Conservation (phyloP, 2,888 invertebrate species). For the Maniola hyperantus region DNA sequence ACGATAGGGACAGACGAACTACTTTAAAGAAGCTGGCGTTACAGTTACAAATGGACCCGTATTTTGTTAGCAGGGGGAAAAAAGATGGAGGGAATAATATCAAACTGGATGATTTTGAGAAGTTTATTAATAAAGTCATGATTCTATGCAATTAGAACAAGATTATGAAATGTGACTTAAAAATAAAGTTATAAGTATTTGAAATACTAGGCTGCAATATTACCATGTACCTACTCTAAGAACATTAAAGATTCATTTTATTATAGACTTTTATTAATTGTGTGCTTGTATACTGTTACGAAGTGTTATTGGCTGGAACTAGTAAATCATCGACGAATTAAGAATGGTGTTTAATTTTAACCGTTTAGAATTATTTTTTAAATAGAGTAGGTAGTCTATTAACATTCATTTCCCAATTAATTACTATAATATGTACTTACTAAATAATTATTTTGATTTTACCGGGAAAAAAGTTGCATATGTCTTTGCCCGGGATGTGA, state of each 20-base stretch:
- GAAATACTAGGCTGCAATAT: constrained; percentile 9
- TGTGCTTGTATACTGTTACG: background rate
- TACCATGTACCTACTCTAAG: background rate
- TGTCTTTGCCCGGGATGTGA: too few relatives aligned
- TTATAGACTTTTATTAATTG: constrained; percentile 1
- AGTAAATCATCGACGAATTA: constrained; percentile 13
- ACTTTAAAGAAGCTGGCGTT: constrained; percentile 70
- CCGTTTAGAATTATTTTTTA: background rate
- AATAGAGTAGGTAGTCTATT: too few relatives aligned
- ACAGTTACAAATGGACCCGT: constrained; percentile 72
- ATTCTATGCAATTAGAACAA: constrained; percentile 58
- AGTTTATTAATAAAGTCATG: constrained; percentile 61
- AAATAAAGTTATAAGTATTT: background rate
- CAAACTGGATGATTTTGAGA: constrained; percentile 51
- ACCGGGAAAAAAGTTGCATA: too few relatives aligned
- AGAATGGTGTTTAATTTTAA: background rate
- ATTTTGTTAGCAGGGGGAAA: constrained; percentile 74
- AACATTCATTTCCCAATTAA: too few relatives aligned
- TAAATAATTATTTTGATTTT: too few relatives aligned
- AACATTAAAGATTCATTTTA: constrained; percentile 27
- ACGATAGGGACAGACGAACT: constrained; percentile 67
- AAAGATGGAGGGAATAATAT: constrained; percentile 49
- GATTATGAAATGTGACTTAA: too few relatives aligned
- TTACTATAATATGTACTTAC: too few relatives aligned
- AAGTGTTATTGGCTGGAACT: background rate